Evolutionary conservation across 2,113 vertebrate genomes (phyloP).

Genomic region (Strix uralensis): DNA sequence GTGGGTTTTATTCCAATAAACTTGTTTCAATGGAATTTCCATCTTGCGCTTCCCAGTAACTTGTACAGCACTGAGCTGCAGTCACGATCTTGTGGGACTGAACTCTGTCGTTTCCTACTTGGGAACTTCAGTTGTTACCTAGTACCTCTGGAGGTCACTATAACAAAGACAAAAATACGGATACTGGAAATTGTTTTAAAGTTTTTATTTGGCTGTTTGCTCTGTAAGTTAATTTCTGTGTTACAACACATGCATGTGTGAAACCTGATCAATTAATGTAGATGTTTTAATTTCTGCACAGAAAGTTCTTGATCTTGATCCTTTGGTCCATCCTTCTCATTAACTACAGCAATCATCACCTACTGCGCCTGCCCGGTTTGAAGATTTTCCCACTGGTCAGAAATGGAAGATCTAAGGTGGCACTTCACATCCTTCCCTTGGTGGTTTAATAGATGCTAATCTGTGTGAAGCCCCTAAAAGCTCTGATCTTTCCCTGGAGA

Average conservation of each 20-base stretch:
- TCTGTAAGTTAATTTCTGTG: neutral
- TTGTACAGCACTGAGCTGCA: rapidly evolving
- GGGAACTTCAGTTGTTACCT: conserved; percentile 47
- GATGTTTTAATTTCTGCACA: neutral
- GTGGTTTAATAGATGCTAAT: neutral
- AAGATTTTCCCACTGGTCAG: neutral
- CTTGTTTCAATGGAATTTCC: neutral
- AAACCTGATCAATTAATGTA: neutral
- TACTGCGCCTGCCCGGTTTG: neutral
- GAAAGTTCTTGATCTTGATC: neutral
- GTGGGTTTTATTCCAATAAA: neutral
- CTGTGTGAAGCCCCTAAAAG: neutral
- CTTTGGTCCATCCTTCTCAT: rapidly evolving
- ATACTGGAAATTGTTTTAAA: neutral
- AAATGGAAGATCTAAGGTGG: neutral
- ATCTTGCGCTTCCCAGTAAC: neutral
- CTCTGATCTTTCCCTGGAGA: neutral
- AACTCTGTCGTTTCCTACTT: neutral
- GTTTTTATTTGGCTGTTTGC: neutral
- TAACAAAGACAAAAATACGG: conserved; percentile 53
- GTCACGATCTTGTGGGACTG: rapidly evolving
- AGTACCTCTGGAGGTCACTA: conserved; percentile 65
- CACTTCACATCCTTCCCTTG: neutral
- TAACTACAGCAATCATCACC: neutral
- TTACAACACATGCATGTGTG: rapidly evolving